A percentile compares a stretch with the other conserved stretches of the same genome.
Conservation (phyloP, 2,888 invertebrate genomes). For the Drosophila lutescens region DNA sequence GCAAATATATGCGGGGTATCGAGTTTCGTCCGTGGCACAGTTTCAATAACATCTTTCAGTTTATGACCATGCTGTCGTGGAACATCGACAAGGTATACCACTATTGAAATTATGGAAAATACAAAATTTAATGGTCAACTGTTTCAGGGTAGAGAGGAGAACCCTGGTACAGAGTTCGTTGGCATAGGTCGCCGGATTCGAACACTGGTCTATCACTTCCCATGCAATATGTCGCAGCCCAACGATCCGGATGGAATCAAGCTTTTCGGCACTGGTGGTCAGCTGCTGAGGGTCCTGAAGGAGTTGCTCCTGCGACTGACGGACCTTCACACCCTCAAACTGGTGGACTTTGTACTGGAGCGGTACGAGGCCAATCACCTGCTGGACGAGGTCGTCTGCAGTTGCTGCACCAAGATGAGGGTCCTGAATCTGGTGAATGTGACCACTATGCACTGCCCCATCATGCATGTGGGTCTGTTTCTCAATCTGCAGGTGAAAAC, state of each 20-base stretch:
- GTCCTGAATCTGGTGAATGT: slow-evolving; percentile 90
- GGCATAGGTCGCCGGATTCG: slow-evolving; percentile 87
- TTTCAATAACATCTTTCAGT: slow-evolving; percentile 93
- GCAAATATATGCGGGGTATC: slow-evolving; percentile 87
- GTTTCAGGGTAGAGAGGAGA: slow-evolving; percentile 55
- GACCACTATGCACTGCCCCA: slow-evolving; percentile 88
- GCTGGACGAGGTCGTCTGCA: slow-evolving; percentile 89
- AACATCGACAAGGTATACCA: slow-evolving; percentile 86
- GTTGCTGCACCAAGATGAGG: slow-evolving; percentile 87
- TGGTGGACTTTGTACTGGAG: slow-evolving; percentile 91
- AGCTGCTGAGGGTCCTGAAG: slow-evolving; percentile 88
- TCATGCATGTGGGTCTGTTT: slow-evolving; percentile 91
- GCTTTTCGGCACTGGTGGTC: slow-evolving; percentile 92
- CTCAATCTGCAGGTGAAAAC: slow-evolving; percentile 87
- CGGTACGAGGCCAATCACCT: slow-evolving; percentile 89
- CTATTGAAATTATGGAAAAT: no score
- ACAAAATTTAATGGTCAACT: background rate
- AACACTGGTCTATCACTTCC: slow-evolving; percentile 89
- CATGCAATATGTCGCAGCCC: slow-evolving; percentile 89
- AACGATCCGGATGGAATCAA: slow-evolving; percentile 87
- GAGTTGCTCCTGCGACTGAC: slow-evolving; percentile 88
- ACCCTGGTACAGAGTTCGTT: slow-evolving; percentile 70
- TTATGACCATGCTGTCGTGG: slow-evolving; percentile 92
- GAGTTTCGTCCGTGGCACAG: slow-evolving; percentile 90
- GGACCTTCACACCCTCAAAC: slow-evolving; percentile 87